Evolutionary conservation across 2,888 invertebrate species (phyloP).

Genomic region (Linyphia triangularis): DNA sequence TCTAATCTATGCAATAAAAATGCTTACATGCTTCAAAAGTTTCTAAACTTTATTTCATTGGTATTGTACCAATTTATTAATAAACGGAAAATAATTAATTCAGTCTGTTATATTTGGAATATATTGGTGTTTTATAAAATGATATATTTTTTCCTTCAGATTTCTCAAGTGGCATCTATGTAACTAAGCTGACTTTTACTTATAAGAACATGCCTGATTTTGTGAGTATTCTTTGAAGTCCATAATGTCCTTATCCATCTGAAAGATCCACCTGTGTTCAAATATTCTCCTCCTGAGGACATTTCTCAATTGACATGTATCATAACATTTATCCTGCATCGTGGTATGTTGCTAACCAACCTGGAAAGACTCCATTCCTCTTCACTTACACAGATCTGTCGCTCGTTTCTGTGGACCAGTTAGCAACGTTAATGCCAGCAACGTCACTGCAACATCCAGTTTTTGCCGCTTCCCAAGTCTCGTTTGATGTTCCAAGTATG

Average conservation of each 20-base stretch:
- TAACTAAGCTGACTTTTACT: neutral
- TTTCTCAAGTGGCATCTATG: neutral
- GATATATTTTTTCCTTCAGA: neutral
- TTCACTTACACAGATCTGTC: slow-evolving; percentile 63
- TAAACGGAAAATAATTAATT: no score
- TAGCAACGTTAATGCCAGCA: slow-evolving; percentile 58
- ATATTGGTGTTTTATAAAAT: no score
- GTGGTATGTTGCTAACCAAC: slow-evolving; percentile 64
- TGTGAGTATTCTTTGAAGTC: neutral
- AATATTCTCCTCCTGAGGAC: neutral
- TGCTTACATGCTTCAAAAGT: no score
- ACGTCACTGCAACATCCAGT: slow-evolving; percentile 25
- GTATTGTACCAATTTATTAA: no score
- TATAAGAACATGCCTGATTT: neutral
- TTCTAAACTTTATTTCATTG: no score
- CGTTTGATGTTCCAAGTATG: slow-evolving; percentile 62
- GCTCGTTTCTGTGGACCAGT: slow-evolving; percentile 56
- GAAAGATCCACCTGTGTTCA: neutral
- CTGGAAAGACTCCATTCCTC: slow-evolving; percentile 58
- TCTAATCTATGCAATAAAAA: no score
- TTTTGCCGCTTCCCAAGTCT: slow-evolving; percentile 44
- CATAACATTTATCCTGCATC: slow-evolving; percentile 63
- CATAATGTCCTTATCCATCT: neutral
- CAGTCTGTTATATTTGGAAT: no score
- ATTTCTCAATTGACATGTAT: slow-evolving; percentile 49